Conservation (phyloP, 2,888 invertebrate genomes). For the Alloscopus bannaensis region DNA sequence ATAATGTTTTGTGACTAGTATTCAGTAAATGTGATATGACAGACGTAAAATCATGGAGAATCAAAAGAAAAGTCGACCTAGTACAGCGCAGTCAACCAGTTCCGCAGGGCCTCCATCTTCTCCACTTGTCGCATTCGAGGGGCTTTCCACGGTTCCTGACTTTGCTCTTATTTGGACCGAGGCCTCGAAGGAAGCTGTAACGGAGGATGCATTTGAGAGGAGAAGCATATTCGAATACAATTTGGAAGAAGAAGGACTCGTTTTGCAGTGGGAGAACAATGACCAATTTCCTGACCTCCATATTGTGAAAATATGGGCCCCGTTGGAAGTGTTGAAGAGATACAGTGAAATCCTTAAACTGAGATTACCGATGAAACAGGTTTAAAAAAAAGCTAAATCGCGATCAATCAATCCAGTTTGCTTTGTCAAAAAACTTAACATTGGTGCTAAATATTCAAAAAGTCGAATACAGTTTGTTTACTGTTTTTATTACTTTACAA, state of each 20-base stretch:
- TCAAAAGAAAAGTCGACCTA: too few species aligned
- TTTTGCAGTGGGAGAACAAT: slow-evolving; percentile 71
- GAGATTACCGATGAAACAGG: slow-evolving; percentile 94
- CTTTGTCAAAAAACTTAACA: too few species aligned
- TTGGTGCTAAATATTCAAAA: too few species aligned
- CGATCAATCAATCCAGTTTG: too few species aligned
- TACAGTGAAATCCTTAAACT: slow-evolving; percentile 94
- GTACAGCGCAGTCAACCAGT: too few species aligned
- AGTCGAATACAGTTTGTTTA: too few species aligned
- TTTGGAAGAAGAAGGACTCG: slow-evolving; percentile 73
- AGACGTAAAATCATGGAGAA: too few species aligned
- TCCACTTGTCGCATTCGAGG: neutral
- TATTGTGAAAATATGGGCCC: slow-evolving; percentile 89
- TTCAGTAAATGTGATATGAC: too few species aligned
- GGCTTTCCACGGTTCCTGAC: slow-evolving; percentile 56
- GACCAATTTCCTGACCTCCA: slow-evolving; percentile 74
- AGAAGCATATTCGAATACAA: slow-evolving; percentile 72
- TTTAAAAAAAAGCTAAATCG: too few species aligned
- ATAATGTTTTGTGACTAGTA: too few species aligned
- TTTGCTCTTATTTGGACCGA: slow-evolving; percentile 70
- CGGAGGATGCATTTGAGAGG: slow-evolving; percentile 28
- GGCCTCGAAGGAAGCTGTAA: slow-evolving; percentile 39
- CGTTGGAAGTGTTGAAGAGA: slow-evolving; percentile 86
- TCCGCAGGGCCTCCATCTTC: neutral
- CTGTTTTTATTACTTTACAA: too few species aligned